Evolutionary conservation across 1,140 invertebrate species (phyloP).

Genomic region (Drosophila tani): DNA sequence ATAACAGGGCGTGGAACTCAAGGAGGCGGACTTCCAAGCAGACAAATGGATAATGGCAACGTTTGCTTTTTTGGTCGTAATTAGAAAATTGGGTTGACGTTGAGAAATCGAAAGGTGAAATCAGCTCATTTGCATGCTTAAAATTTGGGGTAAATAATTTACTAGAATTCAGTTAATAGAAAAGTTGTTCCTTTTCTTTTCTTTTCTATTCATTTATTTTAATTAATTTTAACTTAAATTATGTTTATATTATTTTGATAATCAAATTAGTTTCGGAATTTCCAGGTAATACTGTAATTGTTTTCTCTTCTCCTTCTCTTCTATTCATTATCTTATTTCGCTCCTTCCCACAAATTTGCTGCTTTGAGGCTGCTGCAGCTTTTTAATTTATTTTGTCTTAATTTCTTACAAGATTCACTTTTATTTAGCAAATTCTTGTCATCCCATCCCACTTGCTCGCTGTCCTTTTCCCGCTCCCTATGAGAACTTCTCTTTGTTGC

Average conservation of each 20-base stretch:
- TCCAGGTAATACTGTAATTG: not conserved
- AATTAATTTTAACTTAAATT: too few species aligned
- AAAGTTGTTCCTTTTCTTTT: too few species aligned
- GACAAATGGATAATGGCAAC: slow-evolving; percentile 36
- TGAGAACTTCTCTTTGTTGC: slow-evolving; percentile 62
- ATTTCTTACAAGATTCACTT: slow-evolving; percentile 68
- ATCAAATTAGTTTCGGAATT: not conserved
- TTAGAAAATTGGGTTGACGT: slow-evolving; percentile 32
- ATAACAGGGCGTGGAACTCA: slow-evolving; percentile 19
- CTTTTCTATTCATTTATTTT: too few species aligned
- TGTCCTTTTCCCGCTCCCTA: slow-evolving; percentile 1
- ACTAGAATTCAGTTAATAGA: not conserved
- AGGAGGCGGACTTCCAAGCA: not conserved
- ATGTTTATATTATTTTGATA: too few species aligned
- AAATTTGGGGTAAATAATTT: not conserved
- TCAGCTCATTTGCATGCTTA: slow-evolving; percentile 12
- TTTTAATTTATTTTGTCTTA: slow-evolving; percentile 36
- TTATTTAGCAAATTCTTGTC: slow-evolving; percentile 66
- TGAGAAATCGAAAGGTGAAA: slow-evolving; percentile 15
- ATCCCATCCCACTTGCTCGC: slow-evolving; percentile 15
- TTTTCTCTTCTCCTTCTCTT: not conserved
- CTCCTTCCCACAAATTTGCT: not conserved
- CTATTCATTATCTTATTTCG: not conserved
- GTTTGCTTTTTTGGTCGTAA: slow-evolving; percentile 31
- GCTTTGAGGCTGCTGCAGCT: not conserved